Conservation (phyloP, 2,888 invertebrate genomes). For the Carabus problematicus region DNA sequence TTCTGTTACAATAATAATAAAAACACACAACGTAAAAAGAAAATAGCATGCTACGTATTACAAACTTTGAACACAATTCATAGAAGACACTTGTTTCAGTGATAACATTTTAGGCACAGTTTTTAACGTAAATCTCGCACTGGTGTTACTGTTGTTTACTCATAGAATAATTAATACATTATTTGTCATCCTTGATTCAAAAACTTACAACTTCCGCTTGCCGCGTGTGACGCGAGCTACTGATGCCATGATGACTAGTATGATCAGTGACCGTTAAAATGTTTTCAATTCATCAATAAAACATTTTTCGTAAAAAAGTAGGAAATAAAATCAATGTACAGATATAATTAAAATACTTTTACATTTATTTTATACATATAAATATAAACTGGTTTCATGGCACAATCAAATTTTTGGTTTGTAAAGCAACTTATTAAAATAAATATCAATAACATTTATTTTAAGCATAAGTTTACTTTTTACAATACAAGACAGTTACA, state of each 20-base stretch:
- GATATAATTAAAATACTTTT: too few relatives aligned
- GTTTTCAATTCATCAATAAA: neutral
- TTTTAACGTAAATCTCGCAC: neutral
- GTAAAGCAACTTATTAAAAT: too few relatives aligned
- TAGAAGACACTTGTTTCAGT: conserved; percentile 2
- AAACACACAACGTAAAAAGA: neutral
- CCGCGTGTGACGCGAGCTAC: neutral
- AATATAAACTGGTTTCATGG: too few relatives aligned
- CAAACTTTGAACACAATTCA: neutral
- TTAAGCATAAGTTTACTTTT: too few relatives aligned
- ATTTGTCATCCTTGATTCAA: conserved; percentile 6
- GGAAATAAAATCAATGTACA: too few relatives aligned
- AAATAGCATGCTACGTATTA: neutral
- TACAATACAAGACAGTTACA: too few relatives aligned
- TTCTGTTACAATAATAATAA: conserved; percentile 6
- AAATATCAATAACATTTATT: too few relatives aligned
- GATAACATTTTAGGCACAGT: neutral
- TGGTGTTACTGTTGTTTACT: neutral
- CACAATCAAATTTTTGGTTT: too few relatives aligned
- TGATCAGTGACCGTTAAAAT: conserved; percentile 11
- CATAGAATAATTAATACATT: conserved; percentile 7
- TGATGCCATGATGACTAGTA: neutral
- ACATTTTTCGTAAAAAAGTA: too few relatives aligned
- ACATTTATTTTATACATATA: too few relatives aligned
- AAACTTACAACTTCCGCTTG: neutral